Base-by-base conservation (phyloP, 2,888 invertebrate genomes). In the Pollenia angustigena region DNA sequence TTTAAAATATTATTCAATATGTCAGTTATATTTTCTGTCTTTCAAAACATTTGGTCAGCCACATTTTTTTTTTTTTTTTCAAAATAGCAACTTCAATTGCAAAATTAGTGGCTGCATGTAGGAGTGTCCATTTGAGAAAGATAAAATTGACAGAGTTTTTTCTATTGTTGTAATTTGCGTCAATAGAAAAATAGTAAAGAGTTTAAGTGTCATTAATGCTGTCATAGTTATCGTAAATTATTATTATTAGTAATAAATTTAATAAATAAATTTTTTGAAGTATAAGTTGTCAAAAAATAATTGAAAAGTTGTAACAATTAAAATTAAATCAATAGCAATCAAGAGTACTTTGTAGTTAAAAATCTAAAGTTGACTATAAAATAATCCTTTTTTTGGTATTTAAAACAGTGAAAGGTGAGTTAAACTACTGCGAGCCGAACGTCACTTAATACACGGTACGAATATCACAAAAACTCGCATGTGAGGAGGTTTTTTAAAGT, bases 171-270 rank as follows among this genome's bases (percentile, higher is more conserved):
- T 32, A 18, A 12, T 10, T 58, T 10, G 18, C 46, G 10, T 54
- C 18, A 71, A 62, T 76, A 11, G 12, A 54, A 54, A 32, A 32
- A 32, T 32, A 44, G 23, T 62, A 46, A 76, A 54, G 42, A 76
- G 62, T 48, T 83, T 83, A 62, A 56, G 69, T 78, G 76, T 78
- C 82, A 64, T 71, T 69, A 78, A 62, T 23, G 62, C 71, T 76
- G 82, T 78, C 76, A 78, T 16, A 71, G 23, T 54, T 71, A 56
- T 54, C 16, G 14, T 48, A 46, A 76, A 62, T 71, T 71, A 48
- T 56, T 64, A 48, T 48, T 54, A 42, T 40, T 16, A 46, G 40
- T 16, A 46, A 48, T n/a, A 32, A 68, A 68, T 79, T 42, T 42
- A 56, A 64, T 64, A 72, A 72, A 48, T 66, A 52, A 48, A 62